Base-by-base conservation (phyloP, 2,797 vertebrate genomes). In the Melanotaenia nigrans region DNA sequence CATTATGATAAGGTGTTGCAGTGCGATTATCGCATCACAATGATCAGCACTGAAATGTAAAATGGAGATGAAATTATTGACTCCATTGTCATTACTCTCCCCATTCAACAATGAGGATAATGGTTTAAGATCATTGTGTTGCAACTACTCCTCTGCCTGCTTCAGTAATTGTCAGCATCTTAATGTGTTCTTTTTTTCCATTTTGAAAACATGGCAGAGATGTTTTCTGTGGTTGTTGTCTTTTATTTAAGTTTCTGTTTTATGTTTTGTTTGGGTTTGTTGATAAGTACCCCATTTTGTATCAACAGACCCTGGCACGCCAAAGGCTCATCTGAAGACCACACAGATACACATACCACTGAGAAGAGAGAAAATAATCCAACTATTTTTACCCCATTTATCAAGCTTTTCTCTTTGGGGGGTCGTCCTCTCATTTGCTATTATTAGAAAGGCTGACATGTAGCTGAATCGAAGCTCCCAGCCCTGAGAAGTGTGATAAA, bases 251-350 rank as follows among this genome's bases (percentile, higher is more conserved):
- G 68, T 74, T 80, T 9, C 40, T 73, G 59, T 57, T 62, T 73
- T 65, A 6, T 14, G 30, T 85, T 85, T 83, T 90, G 87, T 89
- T 88, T 89, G 88, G 89, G 88, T 93, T 90, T 91, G 88, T 91
- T 93, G 87, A 91, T 90, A 84, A 81, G 87, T 85, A 51, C 66
- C 78, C 61, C 1, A 24, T 75, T 77, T 83, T 90, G 82, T 77
- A 89, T 90, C 88, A 91, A 78, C 88, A 89, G 86, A 92, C 89
- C 85, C 86, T 72, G 85, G 61, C 86, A 90, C 87, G 70, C 60
- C 69, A 58, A 49, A 67, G 73, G 68, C 82, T 85, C 30, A 72
- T 72, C 75, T 87, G 82, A 90, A 91, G 81, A 73, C 75, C 87
- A 86, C 86, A 85, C 79, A 86, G 72, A 66, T 79, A 12, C 73